Base-by-base conservation (phyloP, 2,888 invertebrate species). In the Heliothis peltigera region DNA sequence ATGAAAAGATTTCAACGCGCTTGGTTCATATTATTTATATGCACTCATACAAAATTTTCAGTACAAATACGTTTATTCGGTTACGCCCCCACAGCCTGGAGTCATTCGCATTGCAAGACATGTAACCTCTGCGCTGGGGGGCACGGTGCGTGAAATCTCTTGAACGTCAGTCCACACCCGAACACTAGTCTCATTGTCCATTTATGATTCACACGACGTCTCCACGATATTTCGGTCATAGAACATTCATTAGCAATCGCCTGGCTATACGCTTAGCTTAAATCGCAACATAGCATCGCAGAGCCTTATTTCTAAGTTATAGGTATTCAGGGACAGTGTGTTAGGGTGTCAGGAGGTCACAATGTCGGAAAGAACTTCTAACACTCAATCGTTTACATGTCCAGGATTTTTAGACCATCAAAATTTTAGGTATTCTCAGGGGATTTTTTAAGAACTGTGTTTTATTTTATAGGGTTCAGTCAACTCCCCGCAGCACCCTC, bases 201-300 rank as follows among this genome's bases (percentile, higher is more conserved):
- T 79, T 52, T 66, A 76, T 58, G 63, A 79, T 81, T 81, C 64
- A 67, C 39, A 53, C 62, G 66, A 56, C 43, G 58, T 60, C 65
- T 58, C 63, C 51, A 53, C 53, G 64, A 51, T 46, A 53, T 61
- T 47, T 59, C 64, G 61, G 57, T 54, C 56, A 63, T 68, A 64
- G 67, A 75, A 65, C 57, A 75, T 75, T 48, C 56, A 77, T 65
- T 60, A 69, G 52, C 66, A 70, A 51, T 79, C 77, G 80, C 80
- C 28, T 60, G 10, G 70, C 75, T 46, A 19, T 52, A 60, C 42
- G 64, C 60, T 77, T 64, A 80, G 80, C 82, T 64, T 17, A 49
- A 70, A 35, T 75, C 64, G 79, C 81, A 69, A 60, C 28, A 49
- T 39, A 65, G 66, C 75, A 56, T 58, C 66, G 80, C 82, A 63